Percentiles rank a stretch among this genome's conserved stretches.
Evolutionary conservation across 2,113 vertebrate genomes (phyloP).

Genomic region (Tympanuchus pallidicinctus): DNA sequence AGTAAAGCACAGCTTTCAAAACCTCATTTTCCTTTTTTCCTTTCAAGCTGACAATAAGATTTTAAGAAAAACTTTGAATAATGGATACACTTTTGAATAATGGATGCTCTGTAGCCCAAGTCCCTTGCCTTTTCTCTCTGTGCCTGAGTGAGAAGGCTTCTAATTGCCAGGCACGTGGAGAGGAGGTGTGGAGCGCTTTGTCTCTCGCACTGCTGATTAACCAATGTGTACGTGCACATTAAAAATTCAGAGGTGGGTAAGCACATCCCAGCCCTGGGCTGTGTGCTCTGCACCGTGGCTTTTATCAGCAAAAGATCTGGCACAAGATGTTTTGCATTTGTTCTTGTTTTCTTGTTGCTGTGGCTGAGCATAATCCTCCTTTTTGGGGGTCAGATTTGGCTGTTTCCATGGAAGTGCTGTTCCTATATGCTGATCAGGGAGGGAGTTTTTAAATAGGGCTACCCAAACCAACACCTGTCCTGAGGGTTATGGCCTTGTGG

Average conservation of each 20-base stretch:
- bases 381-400: not conserved
- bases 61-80: constrained; percentile 71
- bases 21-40: constrained; percentile 52
- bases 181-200: constrained; percentile 55
- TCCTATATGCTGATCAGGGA: not conserved
- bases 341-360: not conserved
- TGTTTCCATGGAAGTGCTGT: not conserved
- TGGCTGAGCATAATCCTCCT: not conserved
- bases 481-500: not conserved
- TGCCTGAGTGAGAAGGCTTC: constrained; percentile 59
- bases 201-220: constrained; percentile 47
- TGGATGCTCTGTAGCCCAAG: constrained; percentile 46
- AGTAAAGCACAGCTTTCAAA: constrained; percentile 50
- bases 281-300: not conserved
- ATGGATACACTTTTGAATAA: constrained; percentile 73
- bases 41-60: constrained; percentile 66
- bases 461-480: not conserved
- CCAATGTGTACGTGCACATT: constrained; percentile 30
- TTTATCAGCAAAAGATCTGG: constrained; percentile 13
- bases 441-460: not conserved
- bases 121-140: constrained; percentile 60
- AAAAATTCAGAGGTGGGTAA: constrained; percentile 56
- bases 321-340: not conserved
- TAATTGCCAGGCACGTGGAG: constrained; percentile 55
- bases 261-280: not conserved